Evolutionary conservation across 2,797 vertebrate genomes (phyloP), one percentile per base, ranked within the genome.

Genomic region (Rhinatrema bivittatum): DNA sequence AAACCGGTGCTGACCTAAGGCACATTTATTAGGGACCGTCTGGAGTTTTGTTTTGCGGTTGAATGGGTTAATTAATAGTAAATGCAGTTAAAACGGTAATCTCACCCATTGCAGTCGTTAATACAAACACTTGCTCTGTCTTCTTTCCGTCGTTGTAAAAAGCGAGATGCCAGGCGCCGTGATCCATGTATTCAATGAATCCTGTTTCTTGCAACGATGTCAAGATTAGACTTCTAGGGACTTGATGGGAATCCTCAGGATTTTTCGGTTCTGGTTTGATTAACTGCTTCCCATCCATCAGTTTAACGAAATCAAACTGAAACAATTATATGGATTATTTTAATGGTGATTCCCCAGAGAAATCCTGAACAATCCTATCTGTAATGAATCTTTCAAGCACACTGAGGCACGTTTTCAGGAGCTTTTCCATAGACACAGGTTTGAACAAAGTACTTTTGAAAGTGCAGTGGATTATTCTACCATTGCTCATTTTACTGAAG

Each of bases 111-210:
- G 88, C 86, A 12, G 90, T 90, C 62, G 90, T 94, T 66, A 94
- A 78, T 25, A 95, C 86, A n/a, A 91, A 72, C 27, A 97, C 92
- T 60, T 92, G 91, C 50, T 97, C 93, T 65, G 92, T 82, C 73
- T 87, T 93, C 57, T 91, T 93, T 14, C 93, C 93, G 7, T 97
- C 93, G 2, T 97, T 97, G 81, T 97, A 97, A 61, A 97, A 88
- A 4, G 92, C 93, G 39, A 97, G 84, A 56, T 97, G 91, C 93
- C 93, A 97, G 17, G 87, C 87, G 22, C 92, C 91, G 12, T 93
- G 90, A 61, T 97, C 93, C 92, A 97, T 93, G 39, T 94, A 97
- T 68, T 95, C 93, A 3, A 97, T 92, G 76, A 97, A 97, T 46
- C 92, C 92, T 3, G 92, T 93, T 73, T 94, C 91, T 68, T 94